Percentiles rank a stretch among this genome's conserved stretches.
These are phyloP conservation scores for Nomada fabriciana DNA, from an alignment of 2,888 invertebrate genomes.

Conservation along the genomic window DNA sequence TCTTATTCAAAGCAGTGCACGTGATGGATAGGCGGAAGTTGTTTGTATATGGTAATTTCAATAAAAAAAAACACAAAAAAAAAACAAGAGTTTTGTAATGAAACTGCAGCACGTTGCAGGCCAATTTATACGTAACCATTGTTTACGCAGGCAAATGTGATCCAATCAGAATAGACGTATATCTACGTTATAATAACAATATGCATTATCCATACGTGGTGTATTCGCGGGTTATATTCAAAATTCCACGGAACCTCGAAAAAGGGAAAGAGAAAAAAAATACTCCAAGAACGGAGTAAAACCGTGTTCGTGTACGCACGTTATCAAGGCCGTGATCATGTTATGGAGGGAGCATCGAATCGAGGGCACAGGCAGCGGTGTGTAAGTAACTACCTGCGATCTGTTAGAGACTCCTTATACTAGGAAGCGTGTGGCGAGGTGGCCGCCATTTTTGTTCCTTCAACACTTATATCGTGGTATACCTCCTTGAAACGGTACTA, in stretches of 20 bases:
- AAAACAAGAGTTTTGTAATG: no score
- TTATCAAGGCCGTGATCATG: conserved; percentile 62
- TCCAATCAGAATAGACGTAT: not conserved
- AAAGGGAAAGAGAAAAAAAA: not conserved
- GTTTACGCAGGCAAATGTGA: not conserved
- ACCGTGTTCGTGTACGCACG: conserved; percentile 36
- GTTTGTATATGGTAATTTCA: not conserved
- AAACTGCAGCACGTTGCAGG: no score
- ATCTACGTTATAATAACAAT: no score
- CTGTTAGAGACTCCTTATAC: conserved; percentile 34
- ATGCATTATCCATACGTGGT: not conserved
- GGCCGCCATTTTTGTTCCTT: conserved; percentile 53
- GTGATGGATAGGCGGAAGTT: no score
- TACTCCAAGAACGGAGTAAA: conserved; percentile 10
- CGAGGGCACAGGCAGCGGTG: conserved; percentile 56
- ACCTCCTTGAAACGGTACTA: conserved; percentile 1
- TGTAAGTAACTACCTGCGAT: conserved; percentile 51
- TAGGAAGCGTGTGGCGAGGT: conserved; percentile 23
- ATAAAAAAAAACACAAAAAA: no score
- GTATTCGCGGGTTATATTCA: not conserved
- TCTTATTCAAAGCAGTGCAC: no score
- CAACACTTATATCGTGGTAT: not conserved
- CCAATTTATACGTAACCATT: no score
- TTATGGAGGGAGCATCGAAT: conserved; percentile 54
- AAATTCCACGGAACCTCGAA: not conserved